Conservation (phyloP, 2,888 invertebrate species). For the Epinotia demarniana region DNA sequence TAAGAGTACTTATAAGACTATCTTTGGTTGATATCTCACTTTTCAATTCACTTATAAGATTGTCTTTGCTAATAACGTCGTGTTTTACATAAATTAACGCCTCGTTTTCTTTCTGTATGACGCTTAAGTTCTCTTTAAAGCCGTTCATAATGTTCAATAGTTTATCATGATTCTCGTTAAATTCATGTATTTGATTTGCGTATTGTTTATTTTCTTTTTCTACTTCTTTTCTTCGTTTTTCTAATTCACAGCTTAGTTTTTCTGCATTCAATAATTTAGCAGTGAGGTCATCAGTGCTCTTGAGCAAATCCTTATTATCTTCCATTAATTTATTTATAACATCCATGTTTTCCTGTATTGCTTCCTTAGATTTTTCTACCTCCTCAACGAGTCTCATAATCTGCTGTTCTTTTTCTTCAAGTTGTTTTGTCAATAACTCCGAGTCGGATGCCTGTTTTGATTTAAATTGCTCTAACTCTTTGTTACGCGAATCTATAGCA, state of each 20-base stretch:
- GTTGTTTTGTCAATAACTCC: constrained; percentile 50
- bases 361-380: constrained; percentile 53
- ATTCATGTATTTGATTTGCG: constrained; percentile 47
- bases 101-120: constrained; percentile 29
- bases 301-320: constrained; percentile 53
- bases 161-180: constrained; percentile 56
- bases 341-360: constrained; percentile 55
- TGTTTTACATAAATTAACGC: constrained; percentile 44
- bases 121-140: constrained; percentile 22
- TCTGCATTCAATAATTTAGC: constrained; percentile 53
- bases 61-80: constrained; percentile 16
- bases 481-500: constrained; percentile 60
- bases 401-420: constrained; percentile 57
- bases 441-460: constrained; percentile 48
- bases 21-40: constrained; percentile 23
- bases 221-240: constrained; percentile 49
- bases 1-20: constrained; percentile 54
- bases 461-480: constrained; percentile 66
- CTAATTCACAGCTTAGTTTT: constrained; percentile 52
- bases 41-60: constrained; percentile 30
- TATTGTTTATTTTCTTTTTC: constrained; percentile 49
- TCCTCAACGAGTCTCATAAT: constrained; percentile 55
- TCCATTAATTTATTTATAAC: constrained; percentile 57
- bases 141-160: constrained; percentile 50
- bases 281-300: constrained; percentile 54